Conservation (phyloP, 64 coral and sea anemone genomes). For the Montipora foliosa region DNA sequence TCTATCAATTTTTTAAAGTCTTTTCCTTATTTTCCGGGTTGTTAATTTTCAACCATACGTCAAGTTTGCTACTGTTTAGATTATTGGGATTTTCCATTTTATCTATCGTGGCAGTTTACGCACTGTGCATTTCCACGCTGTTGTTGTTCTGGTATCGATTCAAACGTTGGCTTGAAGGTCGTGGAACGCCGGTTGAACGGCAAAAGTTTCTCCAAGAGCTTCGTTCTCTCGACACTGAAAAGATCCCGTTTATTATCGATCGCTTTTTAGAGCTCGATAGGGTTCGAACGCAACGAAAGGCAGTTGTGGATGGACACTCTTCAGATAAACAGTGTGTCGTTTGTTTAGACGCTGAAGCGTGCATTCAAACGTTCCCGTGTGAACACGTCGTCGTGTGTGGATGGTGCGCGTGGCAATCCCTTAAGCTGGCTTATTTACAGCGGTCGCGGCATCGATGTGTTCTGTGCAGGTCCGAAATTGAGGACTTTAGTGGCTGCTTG, state of each 20-base stretch:
- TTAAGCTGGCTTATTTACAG: conserved; percentile 81
- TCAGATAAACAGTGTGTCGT: conserved; percentile 73
- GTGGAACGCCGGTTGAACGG: conserved; percentile 32
- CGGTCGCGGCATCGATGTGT: conserved; percentile 76
- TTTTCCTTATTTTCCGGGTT: conserved; percentile 52
- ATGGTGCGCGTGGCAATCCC: conserved; percentile 92
- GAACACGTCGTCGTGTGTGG: conserved; percentile 80
- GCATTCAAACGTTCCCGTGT: conserved; percentile 79
- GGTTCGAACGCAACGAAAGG: neutral
- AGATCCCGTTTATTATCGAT: conserved; percentile 88
- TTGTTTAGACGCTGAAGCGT: conserved; percentile 79
- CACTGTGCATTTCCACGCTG: conserved; percentile 38
- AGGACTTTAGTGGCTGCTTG: conserved; percentile 86
- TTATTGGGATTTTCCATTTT: conserved; percentile 63
- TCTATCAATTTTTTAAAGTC: conserved; percentile 33
- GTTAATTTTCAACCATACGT: conserved; percentile 59
- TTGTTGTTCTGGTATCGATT: conserved; percentile 57
- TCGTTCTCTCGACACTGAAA: conserved; percentile 79
- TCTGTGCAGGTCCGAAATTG: conserved; percentile 82
- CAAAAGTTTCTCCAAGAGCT: conserved; percentile 74
- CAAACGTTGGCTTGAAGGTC: conserved; percentile 9
- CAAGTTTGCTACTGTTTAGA: conserved; percentile 56
- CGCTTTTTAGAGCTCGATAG: conserved; percentile 84
- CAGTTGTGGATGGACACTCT: neutral
- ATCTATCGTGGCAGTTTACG: conserved; percentile 48